A percentile compares a stretch with the other conserved stretches of the same genome.
phyloP scores from a whole-genome alignment of 2,888 invertebrate species.

The Rhyacophila evoluta region DNA sequence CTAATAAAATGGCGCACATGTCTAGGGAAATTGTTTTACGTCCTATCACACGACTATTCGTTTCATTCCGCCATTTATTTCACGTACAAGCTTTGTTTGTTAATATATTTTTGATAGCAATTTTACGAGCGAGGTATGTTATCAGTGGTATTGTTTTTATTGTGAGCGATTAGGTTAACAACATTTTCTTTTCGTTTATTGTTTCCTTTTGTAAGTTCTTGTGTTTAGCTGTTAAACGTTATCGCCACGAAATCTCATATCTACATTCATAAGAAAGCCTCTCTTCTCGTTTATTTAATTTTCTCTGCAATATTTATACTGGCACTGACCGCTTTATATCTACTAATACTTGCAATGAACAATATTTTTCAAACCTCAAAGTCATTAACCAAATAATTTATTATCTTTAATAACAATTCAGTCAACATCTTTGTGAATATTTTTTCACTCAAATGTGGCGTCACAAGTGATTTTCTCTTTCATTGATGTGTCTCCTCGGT shows the following conservation, averaged over 20 bases:
- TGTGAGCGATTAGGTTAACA: constrained; percentile 13
- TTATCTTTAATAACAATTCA: no score
- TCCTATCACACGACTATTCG: background rate
- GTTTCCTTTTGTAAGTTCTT: background rate
- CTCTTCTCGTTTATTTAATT: background rate
- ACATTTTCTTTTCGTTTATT: background rate
- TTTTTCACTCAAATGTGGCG: no score
- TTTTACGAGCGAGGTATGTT: background rate
- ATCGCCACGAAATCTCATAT: constrained; percentile 9
- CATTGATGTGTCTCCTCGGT: no score
- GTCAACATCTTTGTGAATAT: no score
- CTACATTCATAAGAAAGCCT: background rate
- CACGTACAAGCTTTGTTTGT: background rate
- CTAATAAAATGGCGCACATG: background rate
- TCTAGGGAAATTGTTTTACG: constrained; percentile 9
- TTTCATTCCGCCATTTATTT: background rate
- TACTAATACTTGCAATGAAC: background rate
- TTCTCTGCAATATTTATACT: background rate
- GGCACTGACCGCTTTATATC: background rate
- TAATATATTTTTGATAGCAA: constrained; percentile 17
- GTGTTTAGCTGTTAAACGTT: background rate
- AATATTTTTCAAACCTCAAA: no score
- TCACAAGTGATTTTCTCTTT: no score
- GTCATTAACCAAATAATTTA: no score
- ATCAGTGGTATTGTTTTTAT: constrained; percentile 8